phyloP scores from a whole-genome alignment of 2,113 vertebrate genomes.

The Leptobrachium ailaonicum region DNA sequence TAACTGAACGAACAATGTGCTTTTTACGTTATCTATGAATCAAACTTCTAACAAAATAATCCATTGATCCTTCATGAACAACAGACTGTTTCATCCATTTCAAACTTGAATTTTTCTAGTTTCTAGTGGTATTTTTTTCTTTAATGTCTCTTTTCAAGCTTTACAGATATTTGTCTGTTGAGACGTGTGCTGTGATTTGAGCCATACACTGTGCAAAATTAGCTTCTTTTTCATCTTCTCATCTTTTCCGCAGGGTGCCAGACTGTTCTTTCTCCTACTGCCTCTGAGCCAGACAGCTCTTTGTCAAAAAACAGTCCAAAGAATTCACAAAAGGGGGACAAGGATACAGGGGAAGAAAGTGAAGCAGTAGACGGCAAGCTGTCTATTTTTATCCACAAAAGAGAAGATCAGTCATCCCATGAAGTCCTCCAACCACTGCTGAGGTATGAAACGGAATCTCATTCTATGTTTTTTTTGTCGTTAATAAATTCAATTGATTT shows the following conservation, averaged over 20 bases:
- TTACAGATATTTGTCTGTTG: neutral
- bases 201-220: neutral
- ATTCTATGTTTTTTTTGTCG: neutral
- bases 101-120: too few species aligned
- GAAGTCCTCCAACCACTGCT: constrained; percentile 95
- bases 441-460: constrained; percentile 70
- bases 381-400: constrained; percentile 96
- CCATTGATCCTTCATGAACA: too few species aligned
- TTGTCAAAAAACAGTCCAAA: constrained; percentile 87
- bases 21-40: too few species aligned
- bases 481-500: too few species aligned
- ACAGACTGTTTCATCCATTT: too few species aligned
- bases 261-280: constrained; percentile 93
- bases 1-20: constrained; percentile 52
- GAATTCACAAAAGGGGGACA: constrained; percentile 86
- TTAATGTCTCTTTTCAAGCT: too few species aligned
- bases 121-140: neutral
- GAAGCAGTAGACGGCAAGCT: constrained; percentile 97
- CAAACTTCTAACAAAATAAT: too few species aligned
- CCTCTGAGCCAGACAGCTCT: constrained; percentile 87
- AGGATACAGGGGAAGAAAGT: constrained; percentile 89
- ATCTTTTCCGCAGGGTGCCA: constrained; percentile 78
- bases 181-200: neutral
- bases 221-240: neutral
- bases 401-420: constrained; percentile 96